Base-by-base conservation (phyloP, 2,797 vertebrate species). In the Halcyon badia region DNA sequence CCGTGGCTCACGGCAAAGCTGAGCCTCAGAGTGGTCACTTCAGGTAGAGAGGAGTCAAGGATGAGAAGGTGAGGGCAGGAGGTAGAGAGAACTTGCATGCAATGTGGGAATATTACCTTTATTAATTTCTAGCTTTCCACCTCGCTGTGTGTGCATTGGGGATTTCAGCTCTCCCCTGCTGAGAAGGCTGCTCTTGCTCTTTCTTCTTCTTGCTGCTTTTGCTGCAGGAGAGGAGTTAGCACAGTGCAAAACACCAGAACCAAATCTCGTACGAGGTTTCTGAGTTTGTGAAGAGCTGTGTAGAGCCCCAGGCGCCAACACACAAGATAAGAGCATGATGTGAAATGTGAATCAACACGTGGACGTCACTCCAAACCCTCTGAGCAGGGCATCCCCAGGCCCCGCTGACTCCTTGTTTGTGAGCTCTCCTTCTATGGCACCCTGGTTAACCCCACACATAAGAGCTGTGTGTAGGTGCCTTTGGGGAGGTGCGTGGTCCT, bases 101-200 rank as follows among this genome's bases (percentile, higher is more conserved):
- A 30, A 30, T 0, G 0, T 25, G 21, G 25, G 25, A 16, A 35
- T 60, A 44, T 76, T 44, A 26, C 57, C 17, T 86, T 60, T 71
- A 52, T 75, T 81, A 8, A 28, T 60, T 54, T 28, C 17, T 11
- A 48, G 51, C 51, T 82, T 84, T 60, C 65, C 18, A 26, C 26
- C 14, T 64, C 5, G 3, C 9, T 0, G 0, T 26, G 17, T 6
- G 13, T 13, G 11, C 1, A 2, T 4, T 49, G 71, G 57, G 30
- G n/a, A 76, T 83, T 79, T 86, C 51, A 52, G 31, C 57, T 78
- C 28, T 78, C 17, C 14, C 41, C 18, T 0, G 2, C 46, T n/a
- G 22, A 21, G 22, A 26, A 78, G 37, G 20, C 39, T 64, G 64
- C 15, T 65, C 42, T 73, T 54, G 25, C 17, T 52, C 20, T 49